Evolutionary conservation across 2,113 vertebrate genomes (phyloP).

Genomic region (Genyomyrus donnyi): DNA sequence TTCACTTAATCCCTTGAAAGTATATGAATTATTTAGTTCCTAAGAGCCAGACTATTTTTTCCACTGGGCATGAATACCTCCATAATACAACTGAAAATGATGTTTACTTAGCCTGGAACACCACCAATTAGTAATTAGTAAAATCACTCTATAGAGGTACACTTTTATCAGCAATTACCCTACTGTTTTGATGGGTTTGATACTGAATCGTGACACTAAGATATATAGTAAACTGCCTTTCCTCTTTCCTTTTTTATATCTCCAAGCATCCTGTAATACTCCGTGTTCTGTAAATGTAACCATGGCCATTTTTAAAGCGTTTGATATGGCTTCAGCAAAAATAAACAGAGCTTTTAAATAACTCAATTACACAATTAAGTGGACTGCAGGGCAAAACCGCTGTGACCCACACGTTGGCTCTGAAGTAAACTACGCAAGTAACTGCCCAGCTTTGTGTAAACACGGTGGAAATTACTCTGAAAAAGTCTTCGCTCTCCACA

Average conservation of each 20-base stretch:
- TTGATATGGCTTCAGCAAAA: conserved; percentile 47
- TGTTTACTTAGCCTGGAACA: conserved; percentile 22
- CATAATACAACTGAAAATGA: conserved; percentile 1
- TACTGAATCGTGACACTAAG: conserved; percentile 31
- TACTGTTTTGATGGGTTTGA: conserved; percentile 10
- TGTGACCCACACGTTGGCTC: conserved; percentile 35
- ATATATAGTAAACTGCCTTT: conserved; percentile 27
- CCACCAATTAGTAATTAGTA: conserved; percentile 21
- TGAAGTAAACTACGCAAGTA: conserved; percentile 41
- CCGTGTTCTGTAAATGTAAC: conserved; percentile 39
- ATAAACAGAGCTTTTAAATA: conserved; percentile 47
- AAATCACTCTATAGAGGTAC: conserved; percentile 11
- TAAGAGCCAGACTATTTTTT: not conserved
- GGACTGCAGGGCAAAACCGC: conserved; percentile 32
- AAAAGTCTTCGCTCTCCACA: conserved; percentile 29
- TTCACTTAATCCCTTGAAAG: not conserved
- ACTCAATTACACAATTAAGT: conserved; percentile 42
- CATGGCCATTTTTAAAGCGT: conserved; percentile 38
- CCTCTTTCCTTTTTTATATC: conserved; percentile 24
- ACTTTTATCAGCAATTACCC: conserved; percentile 24
- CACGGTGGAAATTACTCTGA: conserved; percentile 39
- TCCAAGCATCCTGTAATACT: conserved; percentile 36
- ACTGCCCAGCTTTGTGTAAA: conserved; percentile 41
- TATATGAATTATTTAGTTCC: conserved; percentile 4
- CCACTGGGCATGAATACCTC: not conserved